Evolutionary conservation across 2,888 invertebrate genomes (phyloP), one percentile per base, ranked within the genome.

Genomic region (Abscondita cerata): DNA sequence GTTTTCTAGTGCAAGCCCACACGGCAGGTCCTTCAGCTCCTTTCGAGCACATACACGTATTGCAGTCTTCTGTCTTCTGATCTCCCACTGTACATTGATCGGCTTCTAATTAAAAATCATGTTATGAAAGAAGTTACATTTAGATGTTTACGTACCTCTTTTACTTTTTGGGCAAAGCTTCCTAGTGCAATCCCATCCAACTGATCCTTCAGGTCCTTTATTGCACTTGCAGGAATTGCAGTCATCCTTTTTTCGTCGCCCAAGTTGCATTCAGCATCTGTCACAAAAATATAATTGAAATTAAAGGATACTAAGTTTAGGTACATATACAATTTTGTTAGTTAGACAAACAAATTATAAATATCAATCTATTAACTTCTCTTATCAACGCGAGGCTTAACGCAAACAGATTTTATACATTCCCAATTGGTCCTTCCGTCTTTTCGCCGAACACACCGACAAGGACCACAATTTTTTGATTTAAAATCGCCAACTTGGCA

Each of bases 181-280:
- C 56, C 82, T 77, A 0, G 84, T 84, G 69, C 85, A 85, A 66
- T 78, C 81, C 73, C 80, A 85, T 15, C 80, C 77, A 18, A 68
- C 72, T 25, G 72, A 82, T 1, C 38, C 25, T 3, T 47, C 12
- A 5, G 8, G 6, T 41, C 16, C 15, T 81, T 5, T 74, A 76
- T 34, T 55, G 52, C 73, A 75, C 19, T 33, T 59, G 48, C 74
- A 73, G 18, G 20, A 60, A 53, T 70, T 71, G 62, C 73, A 73
- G 51, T 68, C 70, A 13, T 66, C 59, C 20, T 4, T 41, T 41
- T 41, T 41, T 9, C 1, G 9, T 41, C 41, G 13, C 41, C 41
- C 2, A 41, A 2, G 5, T 12, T 15, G 18, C 41, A 41, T 41
- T 41, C 53, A 48, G 25, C 25, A 6, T 25, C 25, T 25, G 6